Conservation (phyloP, 2,113 vertebrate species). For the Cercocebus atys region DNA sequence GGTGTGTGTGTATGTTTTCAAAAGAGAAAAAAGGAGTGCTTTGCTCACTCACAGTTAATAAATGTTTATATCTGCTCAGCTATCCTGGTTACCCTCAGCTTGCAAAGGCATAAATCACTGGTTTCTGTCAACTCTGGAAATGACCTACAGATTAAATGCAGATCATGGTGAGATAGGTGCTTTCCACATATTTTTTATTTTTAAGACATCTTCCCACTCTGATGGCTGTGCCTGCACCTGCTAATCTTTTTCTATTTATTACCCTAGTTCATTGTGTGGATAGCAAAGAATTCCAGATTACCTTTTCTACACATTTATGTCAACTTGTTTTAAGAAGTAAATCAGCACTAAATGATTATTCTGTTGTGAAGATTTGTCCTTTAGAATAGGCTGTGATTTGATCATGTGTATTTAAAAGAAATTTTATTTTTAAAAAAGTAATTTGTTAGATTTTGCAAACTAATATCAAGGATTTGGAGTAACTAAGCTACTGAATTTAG, state of each 20-base stretch:
- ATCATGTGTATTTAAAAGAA: constrained; percentile 5
- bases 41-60: constrained; percentile 25
- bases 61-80: constrained; percentile 54
- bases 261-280: not conserved
- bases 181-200: constrained; percentile 36
- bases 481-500: not conserved
- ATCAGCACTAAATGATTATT: not conserved
- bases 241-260: constrained; percentile 60
- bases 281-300: constrained; percentile 36
- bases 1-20: not conserved
- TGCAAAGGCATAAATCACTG: constrained; percentile 64
- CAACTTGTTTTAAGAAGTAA: constrained; percentile 2
- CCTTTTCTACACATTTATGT: constrained; percentile 1
- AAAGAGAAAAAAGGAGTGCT: not conserved
- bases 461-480: not conserved
- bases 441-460: constrained; percentile 27
- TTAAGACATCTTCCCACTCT: constrained; percentile 35
- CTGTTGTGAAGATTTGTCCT: not conserved
- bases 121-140: constrained; percentile 56
- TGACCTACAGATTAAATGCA: constrained; percentile 69
- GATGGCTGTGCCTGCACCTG: constrained; percentile 17
- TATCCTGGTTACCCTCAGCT: not conserved
- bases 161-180: not conserved
- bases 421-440: not conserved
- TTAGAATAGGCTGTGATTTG: not conserved